These are phyloP conservation scores for Psilopogon haemacephalus DNA, from an alignment of 2,113 vertebrate genomes.

Conservation along the genomic window DNA sequence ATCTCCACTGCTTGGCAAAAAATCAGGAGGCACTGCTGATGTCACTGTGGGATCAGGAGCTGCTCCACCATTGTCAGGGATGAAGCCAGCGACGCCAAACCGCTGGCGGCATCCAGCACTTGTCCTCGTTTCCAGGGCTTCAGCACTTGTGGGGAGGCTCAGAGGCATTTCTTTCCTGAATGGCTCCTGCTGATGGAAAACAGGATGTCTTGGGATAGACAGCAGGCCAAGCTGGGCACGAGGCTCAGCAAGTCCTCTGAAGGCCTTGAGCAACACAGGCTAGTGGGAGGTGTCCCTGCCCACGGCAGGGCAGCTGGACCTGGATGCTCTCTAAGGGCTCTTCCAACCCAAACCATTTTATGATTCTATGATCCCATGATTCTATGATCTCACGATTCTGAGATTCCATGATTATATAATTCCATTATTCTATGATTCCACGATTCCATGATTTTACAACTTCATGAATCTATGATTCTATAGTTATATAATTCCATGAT, in stretches of 20 bases:
- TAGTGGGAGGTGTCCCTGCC: no score
- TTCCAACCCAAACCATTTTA: no score
- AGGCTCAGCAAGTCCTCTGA: neutral
- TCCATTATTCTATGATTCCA: no score
- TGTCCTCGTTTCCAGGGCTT: neutral
- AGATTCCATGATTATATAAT: no score
- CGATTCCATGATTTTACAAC: no score
- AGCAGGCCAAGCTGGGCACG: neutral
- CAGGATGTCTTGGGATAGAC: neutral
- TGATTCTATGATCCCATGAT: no score
- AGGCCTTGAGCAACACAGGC: no score
- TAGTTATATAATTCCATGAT: no score
- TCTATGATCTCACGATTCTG: no score
- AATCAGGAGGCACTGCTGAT: neutral
- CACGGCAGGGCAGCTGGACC: no score
- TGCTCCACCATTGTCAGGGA: neutral
- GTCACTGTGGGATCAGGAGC: neutral
- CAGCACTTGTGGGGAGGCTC: neutral
- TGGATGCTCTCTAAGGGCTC: no score
- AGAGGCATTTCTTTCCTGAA: neutral
- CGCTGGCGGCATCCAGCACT: neutral
- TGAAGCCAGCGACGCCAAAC: neutral
- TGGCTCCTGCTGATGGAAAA: neutral
- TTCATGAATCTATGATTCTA: no score
- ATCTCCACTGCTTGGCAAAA: neutral